phyloP scores from a whole-genome alignment of 2,888 invertebrate genomes.

The Euplexia lucipara region DNA sequence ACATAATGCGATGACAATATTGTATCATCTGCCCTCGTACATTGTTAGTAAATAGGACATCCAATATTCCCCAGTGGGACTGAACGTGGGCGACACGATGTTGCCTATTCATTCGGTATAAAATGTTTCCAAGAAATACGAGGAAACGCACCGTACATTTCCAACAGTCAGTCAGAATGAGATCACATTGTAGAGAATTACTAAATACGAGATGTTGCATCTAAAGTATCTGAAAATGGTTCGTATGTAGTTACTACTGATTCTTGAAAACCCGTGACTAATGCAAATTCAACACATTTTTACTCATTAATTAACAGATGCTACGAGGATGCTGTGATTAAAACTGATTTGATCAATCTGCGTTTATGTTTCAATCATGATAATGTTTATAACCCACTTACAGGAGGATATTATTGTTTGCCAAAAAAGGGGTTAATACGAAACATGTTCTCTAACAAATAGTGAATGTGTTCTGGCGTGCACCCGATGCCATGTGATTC shows the following conservation, averaged over 20 bases:
- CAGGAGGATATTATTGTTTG: slow-evolving; percentile 73
- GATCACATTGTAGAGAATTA: slow-evolving; percentile 63
- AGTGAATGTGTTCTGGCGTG: slow-evolving; percentile 36
- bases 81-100: slow-evolving; percentile 55
- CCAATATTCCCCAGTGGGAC: slow-evolving; percentile 42
- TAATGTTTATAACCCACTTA: slow-evolving; percentile 59
- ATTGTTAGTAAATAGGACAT: slow-evolving; percentile 63
- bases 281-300: slow-evolving; percentile 21
- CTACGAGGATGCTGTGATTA: slow-evolving; percentile 33
- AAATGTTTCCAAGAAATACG: slow-evolving; percentile 61
- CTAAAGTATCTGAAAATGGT: slow-evolving; percentile 25
- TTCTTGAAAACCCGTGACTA: slow-evolving; percentile 47
- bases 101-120: slow-evolving; percentile 61
- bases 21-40: slow-evolving; percentile 48
- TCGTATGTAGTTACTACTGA: slow-evolving; percentile 23
- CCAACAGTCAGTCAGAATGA: slow-evolving; percentile 58
- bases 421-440: slow-evolving; percentile 69
- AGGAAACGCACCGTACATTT: slow-evolving; percentile 62
- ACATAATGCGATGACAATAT: slow-evolving; percentile 41
- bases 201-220: slow-evolving; percentile 47
- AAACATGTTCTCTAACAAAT: slow-evolving; percentile 63
- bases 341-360: slow-evolving; percentile 31
- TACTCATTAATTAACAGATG: slow-evolving; percentile 27
- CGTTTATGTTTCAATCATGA: slow-evolving; percentile 47
- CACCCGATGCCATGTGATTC: slow-evolving; percentile 75